Percentiles rank a stretch among this genome's conserved stretches.
phyloP scores from a whole-genome alignment of 2,888 invertebrate genomes.

The Eristalinus aeneus region DNA sequence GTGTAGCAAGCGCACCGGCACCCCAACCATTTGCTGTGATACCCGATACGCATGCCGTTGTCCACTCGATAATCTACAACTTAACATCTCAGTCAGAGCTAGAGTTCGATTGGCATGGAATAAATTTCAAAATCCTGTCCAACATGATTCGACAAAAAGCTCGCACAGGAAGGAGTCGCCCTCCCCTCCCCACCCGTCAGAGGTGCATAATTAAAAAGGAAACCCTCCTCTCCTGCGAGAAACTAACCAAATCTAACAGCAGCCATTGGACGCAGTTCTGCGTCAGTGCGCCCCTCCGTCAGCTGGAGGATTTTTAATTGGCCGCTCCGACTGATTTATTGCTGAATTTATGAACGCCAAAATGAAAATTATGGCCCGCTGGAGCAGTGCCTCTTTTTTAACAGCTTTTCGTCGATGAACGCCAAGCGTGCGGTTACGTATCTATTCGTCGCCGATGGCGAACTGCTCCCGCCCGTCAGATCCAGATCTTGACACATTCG shows the following conservation, averaged over 20 bases:
- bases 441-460: constrained; percentile 50
- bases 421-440: constrained; percentile 42
- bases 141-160: constrained; percentile 37
- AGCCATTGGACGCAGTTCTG: constrained; percentile 27
- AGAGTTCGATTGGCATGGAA: constrained; percentile 54
- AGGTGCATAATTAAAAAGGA: constrained; percentile 52
- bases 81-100: constrained; percentile 65
- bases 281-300: constrained; percentile 24
- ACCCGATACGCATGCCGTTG: constrained; percentile 60
- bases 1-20: neutral
- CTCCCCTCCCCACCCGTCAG: constrained; percentile 3
- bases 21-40: constrained; percentile 7
- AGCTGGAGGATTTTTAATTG: constrained; percentile 70
- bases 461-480: constrained; percentile 39
- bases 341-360: constrained; percentile 65
- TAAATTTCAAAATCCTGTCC: constrained; percentile 66
- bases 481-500: constrained; percentile 66
- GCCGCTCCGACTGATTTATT: constrained; percentile 72
- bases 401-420: neutral
- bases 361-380: constrained; percentile 56
- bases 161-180: constrained; percentile 3
- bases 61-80: constrained; percentile 64
- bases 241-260: neutral
- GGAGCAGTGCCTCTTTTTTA: neutral
- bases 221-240: neutral